Evolutionary conservation across 1,140 invertebrate genomes (phyloP), one percentile per base, ranked within the genome.

Genomic region (Zaprionus ghesquierei): DNA sequence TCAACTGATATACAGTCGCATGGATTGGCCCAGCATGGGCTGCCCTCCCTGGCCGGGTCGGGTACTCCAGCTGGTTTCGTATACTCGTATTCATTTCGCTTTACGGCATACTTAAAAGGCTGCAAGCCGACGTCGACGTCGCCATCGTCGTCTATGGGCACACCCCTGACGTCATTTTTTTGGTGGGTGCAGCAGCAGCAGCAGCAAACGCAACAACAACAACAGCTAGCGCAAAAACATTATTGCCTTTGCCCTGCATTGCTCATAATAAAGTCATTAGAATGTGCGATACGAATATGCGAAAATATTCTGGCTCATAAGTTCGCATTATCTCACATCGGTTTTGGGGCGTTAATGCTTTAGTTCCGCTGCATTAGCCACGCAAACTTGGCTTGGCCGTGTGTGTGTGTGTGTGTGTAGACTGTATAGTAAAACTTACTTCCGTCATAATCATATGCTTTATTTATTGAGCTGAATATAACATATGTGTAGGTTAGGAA

Each of bases 241-340:
- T 51, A 38, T 51, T 70, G 70, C 54, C 56, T 46, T 62, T 81
- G 79, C 84, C 76, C 84, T 71, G 76, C 84, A 87, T 84, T 84
- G 84, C 79, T 87, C 66, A 80, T 87, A 89, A 89, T 89, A 89
- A 85, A 89, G 84, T 84, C 84, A 89, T 89, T 89, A 89, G 84
- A 89, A 89, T 89, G 84, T 89, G 69, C 69, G 49, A 59, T 63
- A 68, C 69, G 66, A 77, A 66, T 62, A 59, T 71, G 49, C 12
- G 49, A 22, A 22, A 51, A 27, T 59, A 44, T 54, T 61, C 51
- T 56, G 27, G 54, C 35, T 49, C 64, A 61, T 46, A 35, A 59
- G 63, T 49, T 25, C 50, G 69, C 69, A 59, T 51, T 66, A 55
- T 56, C 50, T 72, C 65, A 50, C 58, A 55, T 60, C 54, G 51